Evolutionary conservation across 2,113 vertebrate genomes (phyloP).

Genomic region (Sylvia atricapilla): DNA sequence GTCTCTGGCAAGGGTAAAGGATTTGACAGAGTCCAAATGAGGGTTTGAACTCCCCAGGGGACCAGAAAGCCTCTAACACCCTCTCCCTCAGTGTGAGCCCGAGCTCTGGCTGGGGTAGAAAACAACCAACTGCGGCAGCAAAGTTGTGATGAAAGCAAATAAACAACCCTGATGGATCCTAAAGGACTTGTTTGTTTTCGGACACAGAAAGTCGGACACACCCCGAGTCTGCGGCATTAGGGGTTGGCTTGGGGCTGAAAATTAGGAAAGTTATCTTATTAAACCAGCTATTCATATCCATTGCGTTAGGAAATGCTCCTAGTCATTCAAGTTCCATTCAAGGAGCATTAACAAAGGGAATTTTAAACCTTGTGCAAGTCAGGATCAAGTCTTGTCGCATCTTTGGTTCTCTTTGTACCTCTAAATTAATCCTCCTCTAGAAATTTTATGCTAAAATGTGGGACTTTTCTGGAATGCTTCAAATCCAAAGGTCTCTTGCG

Average conservation of each 20-base stretch:
- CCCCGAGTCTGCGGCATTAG: not conserved
- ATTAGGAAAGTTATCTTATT: not conserved
- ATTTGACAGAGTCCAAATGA: conserved; percentile 6
- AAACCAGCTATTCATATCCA: not conserved
- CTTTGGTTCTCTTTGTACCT: not conserved
- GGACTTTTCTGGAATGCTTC: not conserved
- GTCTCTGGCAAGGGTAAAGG: conserved; percentile 14
- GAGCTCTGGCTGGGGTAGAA: not conserved
- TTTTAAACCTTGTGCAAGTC: not conserved
- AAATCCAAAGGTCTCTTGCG: not conserved
- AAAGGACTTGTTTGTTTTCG: not conserved
- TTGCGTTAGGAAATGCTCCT: not conserved
- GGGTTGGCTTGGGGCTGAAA: not conserved
- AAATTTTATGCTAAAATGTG: not conserved
- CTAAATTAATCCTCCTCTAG: not conserved
- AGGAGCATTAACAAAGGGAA: not conserved
- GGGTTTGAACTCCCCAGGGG: not conserved
- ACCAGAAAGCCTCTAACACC: not conserved
- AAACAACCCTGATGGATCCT: not conserved
- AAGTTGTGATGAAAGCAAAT: not conserved
- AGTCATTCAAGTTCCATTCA: not conserved
- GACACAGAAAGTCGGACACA: not conserved
- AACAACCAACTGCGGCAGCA: not conserved
- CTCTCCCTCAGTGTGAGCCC: not conserved
- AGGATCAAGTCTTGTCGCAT: not conserved